Conservation (phyloP, 2,113 vertebrate genomes). For the Rhagologus leucostigma region DNA sequence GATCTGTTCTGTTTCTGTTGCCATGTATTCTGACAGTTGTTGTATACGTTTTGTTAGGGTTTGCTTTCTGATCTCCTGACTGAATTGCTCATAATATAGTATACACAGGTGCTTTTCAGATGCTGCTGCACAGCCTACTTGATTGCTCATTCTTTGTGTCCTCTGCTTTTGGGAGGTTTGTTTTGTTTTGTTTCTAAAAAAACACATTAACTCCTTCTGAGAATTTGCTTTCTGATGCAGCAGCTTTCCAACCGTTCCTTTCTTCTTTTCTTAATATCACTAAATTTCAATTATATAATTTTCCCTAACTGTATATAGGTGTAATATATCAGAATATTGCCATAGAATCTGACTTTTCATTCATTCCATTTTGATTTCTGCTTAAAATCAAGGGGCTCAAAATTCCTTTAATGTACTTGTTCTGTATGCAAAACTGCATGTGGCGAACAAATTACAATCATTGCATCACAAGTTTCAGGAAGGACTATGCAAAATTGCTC, state of each 20-base stretch:
- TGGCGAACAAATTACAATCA: constrained; percentile 51
- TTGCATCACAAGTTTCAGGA: constrained; percentile 48
- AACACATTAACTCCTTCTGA: neutral
- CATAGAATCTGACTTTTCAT: constrained; percentile 3
- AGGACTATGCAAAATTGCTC: constrained; percentile 5
- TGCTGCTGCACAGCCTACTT: neutral
- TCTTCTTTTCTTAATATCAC: constrained; percentile 36
- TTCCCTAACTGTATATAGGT: constrained; percentile 42
- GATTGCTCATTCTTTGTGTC: neutral
- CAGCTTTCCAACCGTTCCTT: neutral
- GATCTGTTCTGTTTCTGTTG: neutral
- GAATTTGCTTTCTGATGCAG: neutral
- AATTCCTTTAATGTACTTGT: constrained; percentile 17
- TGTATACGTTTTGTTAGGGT: neutral
- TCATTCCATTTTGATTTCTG: constrained; percentile 38
- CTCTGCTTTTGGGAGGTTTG: neutral
- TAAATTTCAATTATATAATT: constrained; percentile 57
- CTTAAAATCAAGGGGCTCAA: neutral
- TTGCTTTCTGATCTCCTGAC: neutral
- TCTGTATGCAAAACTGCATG: constrained; percentile 47
- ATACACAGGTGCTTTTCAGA: neutral
- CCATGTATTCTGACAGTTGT: neutral
- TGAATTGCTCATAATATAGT: neutral
- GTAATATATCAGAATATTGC: constrained; percentile 33
- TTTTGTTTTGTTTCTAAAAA: neutral